Conservation (phyloP, 2,113 vertebrate genomes). For the Alaudala cheleensis region DNA sequence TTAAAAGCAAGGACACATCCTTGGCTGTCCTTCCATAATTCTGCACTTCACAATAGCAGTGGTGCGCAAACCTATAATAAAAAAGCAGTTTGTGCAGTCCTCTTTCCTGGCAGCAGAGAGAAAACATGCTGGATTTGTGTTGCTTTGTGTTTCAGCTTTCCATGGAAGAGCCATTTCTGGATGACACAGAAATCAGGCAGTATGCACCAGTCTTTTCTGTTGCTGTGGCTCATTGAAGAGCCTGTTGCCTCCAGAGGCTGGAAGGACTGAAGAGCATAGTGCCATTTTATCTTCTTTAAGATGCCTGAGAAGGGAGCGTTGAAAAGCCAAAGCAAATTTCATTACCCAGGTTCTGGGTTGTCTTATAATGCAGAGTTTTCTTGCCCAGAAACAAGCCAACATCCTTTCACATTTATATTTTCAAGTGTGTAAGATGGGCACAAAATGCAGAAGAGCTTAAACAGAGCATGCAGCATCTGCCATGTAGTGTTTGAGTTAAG, state of each 20-base stretch:
- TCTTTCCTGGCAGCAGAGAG: not conserved
- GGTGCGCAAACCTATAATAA: not conserved
- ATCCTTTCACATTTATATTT: not conserved
- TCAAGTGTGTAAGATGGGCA: not conserved
- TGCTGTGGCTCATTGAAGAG: not conserved
- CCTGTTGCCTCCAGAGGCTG: not conserved
- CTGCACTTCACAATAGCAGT: not conserved
- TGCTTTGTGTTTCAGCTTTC: not conserved
- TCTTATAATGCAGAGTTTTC: not conserved
- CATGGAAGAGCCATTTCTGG: not conserved
- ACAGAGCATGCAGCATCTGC: not conserved
- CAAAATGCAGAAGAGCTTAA: not conserved
- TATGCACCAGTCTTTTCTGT: not conserved
- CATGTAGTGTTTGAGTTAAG: not conserved
- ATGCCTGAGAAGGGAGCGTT: not conserved
- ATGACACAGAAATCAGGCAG: accelerated
- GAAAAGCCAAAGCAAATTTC: not conserved
- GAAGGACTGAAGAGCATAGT: not conserved
- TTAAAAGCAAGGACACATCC: not conserved
- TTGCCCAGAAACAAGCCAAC: not conserved
- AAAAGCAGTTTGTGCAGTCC: not conserved
- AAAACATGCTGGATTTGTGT: not conserved
- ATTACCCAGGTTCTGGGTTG: not conserved
- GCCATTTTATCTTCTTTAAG: not conserved
- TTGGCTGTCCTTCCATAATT: conserved; percentile 3